Evolutionary conservation across 2,113 vertebrate species (phyloP).

Genomic region (Muscicapa adusta): DNA sequence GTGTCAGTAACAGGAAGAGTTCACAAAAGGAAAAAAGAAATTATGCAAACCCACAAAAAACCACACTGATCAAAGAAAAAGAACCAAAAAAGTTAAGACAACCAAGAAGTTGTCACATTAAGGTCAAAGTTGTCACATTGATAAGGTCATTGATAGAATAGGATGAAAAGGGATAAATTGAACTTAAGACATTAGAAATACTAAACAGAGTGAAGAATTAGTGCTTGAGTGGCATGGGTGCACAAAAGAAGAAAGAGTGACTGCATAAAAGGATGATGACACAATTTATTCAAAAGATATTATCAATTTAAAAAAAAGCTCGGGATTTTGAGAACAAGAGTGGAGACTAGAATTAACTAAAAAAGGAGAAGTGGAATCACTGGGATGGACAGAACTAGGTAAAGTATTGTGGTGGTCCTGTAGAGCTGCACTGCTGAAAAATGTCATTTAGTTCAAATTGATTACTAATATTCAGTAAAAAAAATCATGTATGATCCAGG

Average conservation of each 20-base stretch:
- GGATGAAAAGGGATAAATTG: background rate
- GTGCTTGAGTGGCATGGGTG: background rate
- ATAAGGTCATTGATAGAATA: background rate
- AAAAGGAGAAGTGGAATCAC: background rate
- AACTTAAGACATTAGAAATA: background rate
- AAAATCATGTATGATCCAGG: background rate
- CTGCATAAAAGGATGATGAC: background rate
- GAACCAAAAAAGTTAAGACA: background rate
- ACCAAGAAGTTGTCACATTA: background rate
- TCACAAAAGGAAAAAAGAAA: background rate
- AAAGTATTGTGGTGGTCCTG: background rate
- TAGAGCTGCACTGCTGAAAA: background rate
- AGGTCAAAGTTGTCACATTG: background rate
- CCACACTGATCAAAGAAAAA: fast-evolving
- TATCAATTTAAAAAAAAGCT: background rate
- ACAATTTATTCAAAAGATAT: background rate
- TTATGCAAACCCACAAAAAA: background rate
- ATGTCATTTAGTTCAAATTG: background rate
- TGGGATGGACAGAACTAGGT: background rate
- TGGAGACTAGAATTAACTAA: background rate
- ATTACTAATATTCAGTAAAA: background rate
- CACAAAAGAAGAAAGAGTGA: background rate
- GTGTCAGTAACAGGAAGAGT: background rate
- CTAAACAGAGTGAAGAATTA: background rate
- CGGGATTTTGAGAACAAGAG: background rate